Conservation (phyloP, 2,797 vertebrate genomes). For the Aphelocoma californica region DNA sequence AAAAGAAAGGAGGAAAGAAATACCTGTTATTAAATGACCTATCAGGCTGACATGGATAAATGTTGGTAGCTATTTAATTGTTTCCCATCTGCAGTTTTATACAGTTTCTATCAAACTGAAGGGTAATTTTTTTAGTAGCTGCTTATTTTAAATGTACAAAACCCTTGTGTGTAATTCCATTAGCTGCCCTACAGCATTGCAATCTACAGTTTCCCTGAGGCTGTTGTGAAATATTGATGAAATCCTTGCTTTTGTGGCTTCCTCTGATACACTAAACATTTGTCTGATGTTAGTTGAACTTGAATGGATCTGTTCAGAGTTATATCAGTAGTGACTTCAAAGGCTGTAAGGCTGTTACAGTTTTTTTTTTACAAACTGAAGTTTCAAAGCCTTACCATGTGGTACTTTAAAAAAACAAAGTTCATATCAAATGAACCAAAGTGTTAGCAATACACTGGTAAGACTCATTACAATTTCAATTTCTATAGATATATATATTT, state of each 20-base stretch:
- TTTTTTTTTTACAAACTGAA: slow-evolving; percentile 70
- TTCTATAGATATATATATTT: slow-evolving; percentile 12
- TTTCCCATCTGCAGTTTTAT: slow-evolving; percentile 81
- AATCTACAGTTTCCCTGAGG: slow-evolving; percentile 93
- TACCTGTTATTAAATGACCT: slow-evolving; percentile 80
- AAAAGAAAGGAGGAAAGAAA: slow-evolving; percentile 41
- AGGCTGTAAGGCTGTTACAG: slow-evolving; percentile 72
- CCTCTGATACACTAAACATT: slow-evolving; percentile 85
- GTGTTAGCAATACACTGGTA: slow-evolving; percentile 49
- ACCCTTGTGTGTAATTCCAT: slow-evolving; percentile 96
- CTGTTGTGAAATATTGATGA: slow-evolving; percentile 99
- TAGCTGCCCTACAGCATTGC: slow-evolving; percentile 94
- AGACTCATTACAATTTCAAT: slow-evolving; percentile 58
- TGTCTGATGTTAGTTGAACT: slow-evolving; percentile 84
- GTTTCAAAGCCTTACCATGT: slow-evolving; percentile 72
- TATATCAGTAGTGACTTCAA: slow-evolving; percentile 80
- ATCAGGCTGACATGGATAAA: slow-evolving; percentile 73
- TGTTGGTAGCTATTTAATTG: slow-evolving; percentile 78
- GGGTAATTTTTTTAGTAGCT: slow-evolving; percentile 81
- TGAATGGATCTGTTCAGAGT: slow-evolving; percentile 81
- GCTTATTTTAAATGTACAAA: slow-evolving; percentile 96
- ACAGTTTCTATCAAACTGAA: slow-evolving; percentile 81
- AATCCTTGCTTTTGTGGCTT: slow-evolving; percentile 83
- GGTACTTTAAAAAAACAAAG: slow-evolving; percentile 71
- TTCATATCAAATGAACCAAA: slow-evolving; percentile 65